Base-by-base conservation (phyloP, 2,888 invertebrate species). In the Eupithecia vulgata region DNA sequence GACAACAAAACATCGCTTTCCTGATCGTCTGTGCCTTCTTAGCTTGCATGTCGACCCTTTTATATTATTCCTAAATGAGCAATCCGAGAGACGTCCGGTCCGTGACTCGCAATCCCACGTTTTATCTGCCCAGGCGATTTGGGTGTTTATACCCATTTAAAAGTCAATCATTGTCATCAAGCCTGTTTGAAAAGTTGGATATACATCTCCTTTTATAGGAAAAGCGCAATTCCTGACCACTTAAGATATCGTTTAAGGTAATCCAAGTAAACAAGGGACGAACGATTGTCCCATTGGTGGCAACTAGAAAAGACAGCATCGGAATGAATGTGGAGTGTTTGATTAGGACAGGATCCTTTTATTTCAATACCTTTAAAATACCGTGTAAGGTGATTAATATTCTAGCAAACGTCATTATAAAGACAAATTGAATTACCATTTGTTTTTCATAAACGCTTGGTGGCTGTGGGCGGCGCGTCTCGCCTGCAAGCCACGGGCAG, bases 351-450 rank as follows among this genome's bases (percentile, higher is more conserved):
- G 25, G 59, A 42, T 52, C 35, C 66, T 66, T 57, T 15, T 66
- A 68, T 59, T 21, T 12, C 52, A n/a, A 48, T 30, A 59, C 59
- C 30, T 59, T 25, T 59, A 59, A 21, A 59, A 15, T 59, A 30
- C 30, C 6, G 57, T 57, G 57, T 30, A 15, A 59, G 59, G 48
- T 75, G 78, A 81, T 67, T 79, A 79, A 84, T 84, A 77, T 78
- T 78, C 76, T 82, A 78, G 77, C 77, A 83, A 83, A 79, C 82
- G 76, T 76, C 72, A 82, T 84, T 86, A 84, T 81, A 87, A 84
- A 87, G 87, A 87, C 86, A 90, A 92, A 93, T 92, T 93, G 88
- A 92, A 93, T 92, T 90, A 91, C 85, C 86, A 90, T 90, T 84
- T 84, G 84, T 85, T 92, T 92, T 90, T 89, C 91, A 93, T 92